A percentile compares a stretch with the other conserved stretches of the same genome.
phyloP scores from a whole-genome alignment of 2,113 vertebrate genomes.

The Fregetta grallaria region DNA sequence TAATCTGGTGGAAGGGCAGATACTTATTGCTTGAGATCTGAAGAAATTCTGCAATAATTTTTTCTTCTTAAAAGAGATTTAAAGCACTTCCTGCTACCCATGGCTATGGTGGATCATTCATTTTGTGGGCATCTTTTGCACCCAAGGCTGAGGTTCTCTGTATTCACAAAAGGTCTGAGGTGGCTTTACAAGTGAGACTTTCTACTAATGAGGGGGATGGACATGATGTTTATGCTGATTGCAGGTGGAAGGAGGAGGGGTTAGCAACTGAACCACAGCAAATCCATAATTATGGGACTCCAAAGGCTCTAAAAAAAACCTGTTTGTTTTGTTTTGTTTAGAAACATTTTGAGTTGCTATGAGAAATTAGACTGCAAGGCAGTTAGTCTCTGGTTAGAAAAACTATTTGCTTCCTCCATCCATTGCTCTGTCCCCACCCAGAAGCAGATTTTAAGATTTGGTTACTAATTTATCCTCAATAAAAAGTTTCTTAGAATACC shows the following conservation, averaged over 20 bases:
- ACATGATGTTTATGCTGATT: neutral
- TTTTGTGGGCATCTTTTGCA: neutral
- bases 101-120: neutral
- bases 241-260: neutral
- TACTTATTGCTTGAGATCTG: neutral
- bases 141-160: neutral
- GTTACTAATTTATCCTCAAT: neutral
- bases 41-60: neutral
- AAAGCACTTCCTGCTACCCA: neutral
- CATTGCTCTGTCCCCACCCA: neutral
- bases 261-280: neutral
- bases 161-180: neutral
- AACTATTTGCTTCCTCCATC: neutral
- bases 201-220: accelerated
- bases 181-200: neutral
- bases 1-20: neutral
- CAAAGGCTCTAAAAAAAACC: neutral
- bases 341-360: neutral
- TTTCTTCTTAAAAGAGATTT: neutral
- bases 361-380: neutral
- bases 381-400: neutral
- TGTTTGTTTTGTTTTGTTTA: neutral
- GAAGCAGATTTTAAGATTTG: neutral
- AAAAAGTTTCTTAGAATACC: neutral
- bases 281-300: neutral